A percentile compares a stretch with the other conserved stretches of the same genome.
phyloP scores from a whole-genome alignment of 2,113 vertebrate genomes.

The Edolisoma coerulescens region DNA sequence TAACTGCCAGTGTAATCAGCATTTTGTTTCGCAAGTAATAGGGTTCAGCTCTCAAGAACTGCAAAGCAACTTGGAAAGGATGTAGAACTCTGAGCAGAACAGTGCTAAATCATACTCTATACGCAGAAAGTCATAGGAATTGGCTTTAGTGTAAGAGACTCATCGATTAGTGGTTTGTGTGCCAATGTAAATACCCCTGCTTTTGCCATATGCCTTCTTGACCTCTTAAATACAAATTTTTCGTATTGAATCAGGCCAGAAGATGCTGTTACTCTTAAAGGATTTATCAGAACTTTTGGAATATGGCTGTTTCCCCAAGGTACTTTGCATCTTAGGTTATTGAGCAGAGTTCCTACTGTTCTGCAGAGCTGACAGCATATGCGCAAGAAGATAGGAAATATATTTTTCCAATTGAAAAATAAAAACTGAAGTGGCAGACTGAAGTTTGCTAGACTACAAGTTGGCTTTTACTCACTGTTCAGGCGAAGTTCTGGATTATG shows the following conservation, averaged over 20 bases:
- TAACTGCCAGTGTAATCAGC: neutral
- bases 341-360: neutral
- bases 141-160: neutral
- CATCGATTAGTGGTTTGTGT: accelerated
- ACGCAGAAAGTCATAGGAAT: neutral
- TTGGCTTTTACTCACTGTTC: neutral
- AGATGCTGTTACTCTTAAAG: neutral
- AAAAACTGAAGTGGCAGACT: neutral
- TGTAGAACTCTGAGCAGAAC: neutral
- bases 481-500: neutral
- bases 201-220: neutral
- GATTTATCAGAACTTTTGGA: neutral
- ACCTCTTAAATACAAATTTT: neutral
- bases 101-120: neutral
- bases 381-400: neutral
- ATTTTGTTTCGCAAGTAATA: neutral
- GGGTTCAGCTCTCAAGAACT: neutral
- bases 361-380: neutral
- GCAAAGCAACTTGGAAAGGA: neutral
- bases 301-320: neutral
- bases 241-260: neutral
- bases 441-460: neutral
- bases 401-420: neutral
- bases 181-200: neutral
- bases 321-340: neutral